Percentiles rank a stretch among this genome's conserved stretches.
These are phyloP conservation scores for Gadopsis marmoratus DNA, from an alignment of 2,797 vertebrate genomes.

Conservation along the genomic window DNA sequence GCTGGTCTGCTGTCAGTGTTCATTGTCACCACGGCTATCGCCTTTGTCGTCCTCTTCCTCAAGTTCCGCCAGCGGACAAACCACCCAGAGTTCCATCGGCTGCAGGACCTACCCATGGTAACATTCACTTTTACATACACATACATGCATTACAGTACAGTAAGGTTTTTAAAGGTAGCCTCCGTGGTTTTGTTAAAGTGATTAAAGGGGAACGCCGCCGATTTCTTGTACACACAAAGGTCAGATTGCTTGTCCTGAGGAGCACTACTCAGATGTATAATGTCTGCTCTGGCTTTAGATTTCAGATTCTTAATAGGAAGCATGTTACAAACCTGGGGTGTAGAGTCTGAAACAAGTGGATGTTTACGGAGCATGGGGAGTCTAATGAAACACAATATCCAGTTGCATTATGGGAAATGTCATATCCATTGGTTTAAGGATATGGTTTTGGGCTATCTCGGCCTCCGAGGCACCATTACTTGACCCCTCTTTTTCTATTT, in stretches of 20 bases:
- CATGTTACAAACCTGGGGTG: neutral
- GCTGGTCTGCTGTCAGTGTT: slow-evolving; percentile 90
- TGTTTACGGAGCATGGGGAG: neutral
- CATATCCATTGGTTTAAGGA: neutral
- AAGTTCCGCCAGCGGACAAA: slow-evolving; percentile 87
- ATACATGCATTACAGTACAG: neutral
- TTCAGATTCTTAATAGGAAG: neutral
- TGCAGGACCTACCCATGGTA: slow-evolving; percentile 94
- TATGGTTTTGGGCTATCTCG: neutral
- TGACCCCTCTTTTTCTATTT: neutral
- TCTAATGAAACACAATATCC: neutral
- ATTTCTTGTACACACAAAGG: neutral
- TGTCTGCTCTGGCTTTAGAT: neutral
- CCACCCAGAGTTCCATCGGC: slow-evolving; percentile 90
- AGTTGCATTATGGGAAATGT: slow-evolving; percentile 5
- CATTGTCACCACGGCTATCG: slow-evolving; percentile 87
- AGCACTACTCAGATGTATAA: neutral
- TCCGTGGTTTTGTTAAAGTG: neutral
- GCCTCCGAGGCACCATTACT: neutral
- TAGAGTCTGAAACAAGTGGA: neutral
- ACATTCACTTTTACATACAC: slow-evolving; percentile 30
- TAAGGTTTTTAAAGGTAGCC: neutral
- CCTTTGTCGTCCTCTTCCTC: slow-evolving; percentile 89
- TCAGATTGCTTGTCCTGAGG: neutral
- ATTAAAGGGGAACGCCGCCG: neutral